These are phyloP conservation scores for Miniopterus natalensis DNA, from an alignment of 2,113 vertebrate species.

Conservation along the genomic window DNA sequence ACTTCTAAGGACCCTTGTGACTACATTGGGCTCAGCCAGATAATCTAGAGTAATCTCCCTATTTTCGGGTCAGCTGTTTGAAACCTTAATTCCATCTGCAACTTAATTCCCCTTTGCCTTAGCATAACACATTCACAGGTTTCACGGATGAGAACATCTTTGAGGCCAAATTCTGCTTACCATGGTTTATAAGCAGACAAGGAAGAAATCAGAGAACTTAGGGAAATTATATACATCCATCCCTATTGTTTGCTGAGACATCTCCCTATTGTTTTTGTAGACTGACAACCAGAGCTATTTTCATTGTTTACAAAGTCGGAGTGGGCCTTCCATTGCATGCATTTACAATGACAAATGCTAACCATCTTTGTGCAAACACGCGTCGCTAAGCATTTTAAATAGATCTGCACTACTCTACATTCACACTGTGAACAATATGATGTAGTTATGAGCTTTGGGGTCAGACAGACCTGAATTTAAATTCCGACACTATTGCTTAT, in stretches of 20 bases:
- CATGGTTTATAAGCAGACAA: background rate
- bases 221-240: background rate
- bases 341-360: conserved; percentile 4
- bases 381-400: background rate
- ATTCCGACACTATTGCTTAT: conserved; percentile 9
- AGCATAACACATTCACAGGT: background rate
- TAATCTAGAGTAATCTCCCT: background rate
- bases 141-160: background rate
- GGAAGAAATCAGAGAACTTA: conserved; percentile 13
- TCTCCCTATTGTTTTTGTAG: background rate
- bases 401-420: background rate
- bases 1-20: background rate
- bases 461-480: conserved; percentile 20
- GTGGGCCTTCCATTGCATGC: background rate
- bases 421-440: background rate
- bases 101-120: background rate
- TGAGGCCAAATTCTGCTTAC: background rate
- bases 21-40: background rate
- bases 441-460: background rate
- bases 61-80: background rate
- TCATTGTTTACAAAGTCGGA: background rate
- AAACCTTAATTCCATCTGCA: conserved; percentile 1
- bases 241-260: background rate
- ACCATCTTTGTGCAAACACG: background rate
- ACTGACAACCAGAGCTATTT: background rate